Evolutionary conservation across 2,797 vertebrate species (phyloP).

Genomic region (Syngnathus acus): DNA sequence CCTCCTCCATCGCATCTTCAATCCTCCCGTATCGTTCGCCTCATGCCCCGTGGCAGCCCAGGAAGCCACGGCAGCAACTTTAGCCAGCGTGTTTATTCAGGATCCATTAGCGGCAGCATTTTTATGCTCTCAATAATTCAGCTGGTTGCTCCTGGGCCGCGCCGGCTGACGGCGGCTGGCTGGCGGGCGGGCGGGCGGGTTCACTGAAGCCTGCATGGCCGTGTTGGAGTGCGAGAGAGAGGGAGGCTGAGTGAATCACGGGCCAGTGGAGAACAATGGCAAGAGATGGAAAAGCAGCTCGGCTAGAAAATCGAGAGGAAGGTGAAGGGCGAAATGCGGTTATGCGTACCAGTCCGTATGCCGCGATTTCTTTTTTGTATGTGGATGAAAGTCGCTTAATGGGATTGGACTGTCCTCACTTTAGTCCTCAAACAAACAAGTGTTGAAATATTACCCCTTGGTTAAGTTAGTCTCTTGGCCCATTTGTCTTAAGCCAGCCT

Average conservation of each 20-base stretch:
- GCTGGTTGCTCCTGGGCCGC: conserved; percentile 59
- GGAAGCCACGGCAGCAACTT: conserved; percentile 52
- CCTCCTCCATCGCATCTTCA: conserved; percentile 38
- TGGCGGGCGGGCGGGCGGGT: conserved; percentile 46
- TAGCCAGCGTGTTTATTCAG: conserved; percentile 71
- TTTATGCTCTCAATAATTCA: conserved; percentile 77
- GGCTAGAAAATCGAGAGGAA: conserved; percentile 26
- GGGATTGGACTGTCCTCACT: background rate
- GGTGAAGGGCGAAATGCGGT: conserved; percentile 17
- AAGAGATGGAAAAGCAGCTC: conserved; percentile 20
- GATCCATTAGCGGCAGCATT: conserved; percentile 70
- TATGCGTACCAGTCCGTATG: conserved; percentile 7
- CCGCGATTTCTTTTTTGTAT: background rate
- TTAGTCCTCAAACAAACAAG: background rate
- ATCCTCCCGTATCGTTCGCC: conserved; percentile 36
- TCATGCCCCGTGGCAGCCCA: conserved; percentile 51
- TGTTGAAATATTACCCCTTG: background rate
- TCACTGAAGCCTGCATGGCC: conserved; percentile 50
- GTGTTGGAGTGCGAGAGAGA: conserved; percentile 18
- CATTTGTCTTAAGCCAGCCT: background rate
- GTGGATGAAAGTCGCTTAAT: background rate
- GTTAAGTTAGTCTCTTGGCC: background rate
- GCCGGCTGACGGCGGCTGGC: conserved; percentile 46
- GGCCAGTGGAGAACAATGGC: conserved; percentile 22
- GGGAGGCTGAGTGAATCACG: conserved; percentile 13